phyloP scores from a whole-genome alignment of 2,888 invertebrate genomes.

The Aradus depressus region DNA sequence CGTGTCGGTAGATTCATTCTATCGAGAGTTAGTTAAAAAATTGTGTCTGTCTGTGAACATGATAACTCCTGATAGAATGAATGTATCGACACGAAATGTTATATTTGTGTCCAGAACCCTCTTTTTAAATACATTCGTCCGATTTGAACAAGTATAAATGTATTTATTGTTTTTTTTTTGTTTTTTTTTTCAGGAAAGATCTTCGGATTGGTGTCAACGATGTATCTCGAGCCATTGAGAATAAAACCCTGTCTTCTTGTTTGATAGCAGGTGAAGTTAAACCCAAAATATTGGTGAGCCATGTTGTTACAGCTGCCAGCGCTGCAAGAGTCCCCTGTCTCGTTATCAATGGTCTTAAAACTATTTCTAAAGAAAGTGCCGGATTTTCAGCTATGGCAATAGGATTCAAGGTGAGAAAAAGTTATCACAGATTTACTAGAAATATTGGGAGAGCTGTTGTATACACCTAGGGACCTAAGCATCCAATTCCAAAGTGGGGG shows the following conservation, averaged over 20 bases:
- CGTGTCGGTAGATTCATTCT: too few relatives aligned
- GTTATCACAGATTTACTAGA: too few relatives aligned
- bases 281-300: constrained; percentile 38
- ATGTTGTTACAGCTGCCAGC: constrained; percentile 38
- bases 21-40: not conserved
- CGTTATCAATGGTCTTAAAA: constrained; percentile 38
- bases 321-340: constrained; percentile 36
- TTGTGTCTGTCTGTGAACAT: too few relatives aligned
- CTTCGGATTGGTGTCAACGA: constrained; percentile 40
- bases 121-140: not conserved
- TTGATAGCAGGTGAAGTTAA: constrained; percentile 40
- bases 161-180: not conserved
- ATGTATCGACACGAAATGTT: too few relatives aligned
- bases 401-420: constrained; percentile 35
- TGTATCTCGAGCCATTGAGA: constrained; percentile 33
- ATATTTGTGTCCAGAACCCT: too few relatives aligned
- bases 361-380: constrained; percentile 35
- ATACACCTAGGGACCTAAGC: too few relatives aligned
- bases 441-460: too few relatives aligned
- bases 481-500: too few relatives aligned
- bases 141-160: not conserved
- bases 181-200: constrained; percentile 27
- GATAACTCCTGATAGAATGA: too few relatives aligned
- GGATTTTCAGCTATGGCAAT: constrained; percentile 41
- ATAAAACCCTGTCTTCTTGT: constrained; percentile 36